Evolutionary conservation across 2,113 vertebrate species (phyloP).

Genomic region (Dermatemys mawii): DNA sequence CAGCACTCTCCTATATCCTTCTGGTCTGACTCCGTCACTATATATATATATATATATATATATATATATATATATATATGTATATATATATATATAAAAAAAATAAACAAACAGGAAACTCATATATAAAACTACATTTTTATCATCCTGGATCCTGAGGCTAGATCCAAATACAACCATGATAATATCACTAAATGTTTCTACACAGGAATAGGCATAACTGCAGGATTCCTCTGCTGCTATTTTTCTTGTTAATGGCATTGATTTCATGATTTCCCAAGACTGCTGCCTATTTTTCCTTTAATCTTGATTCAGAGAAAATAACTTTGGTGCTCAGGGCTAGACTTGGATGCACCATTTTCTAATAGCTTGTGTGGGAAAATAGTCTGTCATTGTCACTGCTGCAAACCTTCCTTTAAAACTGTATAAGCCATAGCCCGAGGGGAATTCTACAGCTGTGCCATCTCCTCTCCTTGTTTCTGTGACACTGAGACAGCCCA

Average conservation of each 20-base stretch:
- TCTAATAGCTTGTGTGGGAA: constrained; percentile 53
- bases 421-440: constrained; percentile 27
- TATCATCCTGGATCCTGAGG: neutral
- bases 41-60: no score
- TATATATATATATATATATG: no score
- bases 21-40: no score
- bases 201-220: neutral
- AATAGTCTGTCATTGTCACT: constrained; percentile 11
- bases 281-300: constrained; percentile 28
- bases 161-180: neutral
- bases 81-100: no score
- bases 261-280: constrained; percentile 54
- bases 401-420: constrained; percentile 44
- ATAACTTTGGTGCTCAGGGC: neutral
- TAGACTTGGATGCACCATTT: neutral
- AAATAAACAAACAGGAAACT: constrained; percentile 3
- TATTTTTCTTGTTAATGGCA: constrained; percentile 30
- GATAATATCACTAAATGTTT: neutral
- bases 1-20: no score
- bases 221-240: constrained; percentile 16
- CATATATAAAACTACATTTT: neutral
- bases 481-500: constrained; percentile 31
- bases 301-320: constrained; percentile 47
- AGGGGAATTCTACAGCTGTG: constrained; percentile 66
- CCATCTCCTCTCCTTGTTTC: constrained; percentile 51